Percentiles rank a stretch among this genome's conserved stretches.
These are phyloP conservation scores for Caenorhabditis brenneri DNA, from an alignment of 1,140 invertebrate species.

Conservation along the genomic window DNA sequence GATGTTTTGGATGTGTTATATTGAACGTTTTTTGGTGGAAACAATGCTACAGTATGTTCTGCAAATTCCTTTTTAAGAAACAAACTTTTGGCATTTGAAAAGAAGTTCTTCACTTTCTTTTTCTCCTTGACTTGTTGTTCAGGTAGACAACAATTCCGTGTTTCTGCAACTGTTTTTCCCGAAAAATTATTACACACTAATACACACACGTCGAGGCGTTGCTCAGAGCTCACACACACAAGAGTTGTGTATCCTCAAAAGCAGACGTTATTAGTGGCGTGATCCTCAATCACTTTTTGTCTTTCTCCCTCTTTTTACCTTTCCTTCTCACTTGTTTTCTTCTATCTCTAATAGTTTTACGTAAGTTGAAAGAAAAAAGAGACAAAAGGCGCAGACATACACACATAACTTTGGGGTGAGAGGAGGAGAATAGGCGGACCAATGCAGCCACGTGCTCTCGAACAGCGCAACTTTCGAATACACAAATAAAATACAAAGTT, in stretches of 20 bases:
- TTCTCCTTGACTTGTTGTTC: neutral
- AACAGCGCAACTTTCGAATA: constrained; percentile 9
- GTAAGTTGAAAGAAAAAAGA: constrained; percentile 12
- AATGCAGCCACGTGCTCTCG: constrained; percentile 26
- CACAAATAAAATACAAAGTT: constrained; percentile 32
- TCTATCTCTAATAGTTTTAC: constrained; percentile 26
- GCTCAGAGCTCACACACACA: neutral
- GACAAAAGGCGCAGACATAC: constrained; percentile 36
- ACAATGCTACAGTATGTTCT: too few species aligned
- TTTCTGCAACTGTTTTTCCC: constrained; percentile 32
- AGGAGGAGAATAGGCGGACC: constrained; percentile 14
- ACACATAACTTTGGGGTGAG: neutral
- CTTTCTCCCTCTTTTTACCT: neutral
- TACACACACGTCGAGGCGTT: neutral
- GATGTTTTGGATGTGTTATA: too few species aligned
- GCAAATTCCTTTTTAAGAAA: too few species aligned
- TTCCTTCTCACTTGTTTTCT: constrained; percentile 8
- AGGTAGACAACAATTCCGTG: constrained; percentile 10
- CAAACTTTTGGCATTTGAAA: too few species aligned
- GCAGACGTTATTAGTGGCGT: constrained; percentile 33
- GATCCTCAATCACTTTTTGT: constrained; percentile 26
- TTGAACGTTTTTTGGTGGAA: too few species aligned
- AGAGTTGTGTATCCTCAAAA: constrained; percentile 30
- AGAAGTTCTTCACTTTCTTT: neutral
- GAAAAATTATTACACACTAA: constrained; percentile 14